Evolutionary conservation across 2,113 vertebrate species (phyloP).

Genomic region (Cygnus buccinator): DNA sequence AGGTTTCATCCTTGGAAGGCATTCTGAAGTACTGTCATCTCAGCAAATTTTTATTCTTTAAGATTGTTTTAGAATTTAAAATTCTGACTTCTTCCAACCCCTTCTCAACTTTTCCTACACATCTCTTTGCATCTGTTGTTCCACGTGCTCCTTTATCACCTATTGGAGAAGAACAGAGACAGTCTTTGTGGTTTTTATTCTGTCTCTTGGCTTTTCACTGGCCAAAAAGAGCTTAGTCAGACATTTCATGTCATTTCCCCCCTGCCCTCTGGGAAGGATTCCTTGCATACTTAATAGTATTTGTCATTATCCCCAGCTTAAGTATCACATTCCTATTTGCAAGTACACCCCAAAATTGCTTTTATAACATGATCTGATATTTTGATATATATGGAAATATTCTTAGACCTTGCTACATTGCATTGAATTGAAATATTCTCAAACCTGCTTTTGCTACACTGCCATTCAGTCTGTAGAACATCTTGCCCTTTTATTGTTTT

Average conservation of each 20-base stretch:
- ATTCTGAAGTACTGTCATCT: not conserved
- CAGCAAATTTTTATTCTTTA: not conserved
- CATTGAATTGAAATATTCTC: not conserved
- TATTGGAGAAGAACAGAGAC: not conserved
- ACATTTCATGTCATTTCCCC: not conserved
- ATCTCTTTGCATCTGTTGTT: not conserved
- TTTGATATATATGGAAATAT: not conserved
- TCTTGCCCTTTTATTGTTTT: not conserved
- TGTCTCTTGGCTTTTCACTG: not conserved
- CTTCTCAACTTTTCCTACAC: not conserved
- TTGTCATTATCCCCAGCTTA: not conserved
- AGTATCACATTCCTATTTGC: not conserved
- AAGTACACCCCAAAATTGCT: not conserved
- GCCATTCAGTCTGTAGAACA: not conserved
- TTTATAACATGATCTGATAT: not conserved
- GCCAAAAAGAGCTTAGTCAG: not conserved
- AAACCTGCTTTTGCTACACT: not conserved
- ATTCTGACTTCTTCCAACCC: not conserved
- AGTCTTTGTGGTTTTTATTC: not conserved
- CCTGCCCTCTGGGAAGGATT: not conserved
- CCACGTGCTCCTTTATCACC: not conserved
- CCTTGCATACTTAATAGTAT: not conserved
- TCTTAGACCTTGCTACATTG: not conserved
- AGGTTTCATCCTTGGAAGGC: not conserved
- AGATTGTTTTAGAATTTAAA: not conserved